Conservation (phyloP, 2,113 vertebrate genomes). For the Dolichallabes microphthalmus region DNA sequence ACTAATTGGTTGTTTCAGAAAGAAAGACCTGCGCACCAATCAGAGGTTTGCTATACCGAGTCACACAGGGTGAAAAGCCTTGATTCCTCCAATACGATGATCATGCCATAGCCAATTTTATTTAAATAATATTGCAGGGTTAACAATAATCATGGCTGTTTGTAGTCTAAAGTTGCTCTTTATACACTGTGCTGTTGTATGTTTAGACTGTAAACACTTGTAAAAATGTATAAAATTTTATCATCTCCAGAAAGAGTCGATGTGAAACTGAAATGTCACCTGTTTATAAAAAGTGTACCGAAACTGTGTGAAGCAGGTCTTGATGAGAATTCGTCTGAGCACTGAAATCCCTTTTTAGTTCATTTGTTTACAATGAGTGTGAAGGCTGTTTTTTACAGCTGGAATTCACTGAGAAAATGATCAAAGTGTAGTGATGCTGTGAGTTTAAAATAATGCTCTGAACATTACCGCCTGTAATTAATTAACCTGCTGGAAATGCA, state of each 20-base stretch:
- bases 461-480: slow-evolving; percentile 46
- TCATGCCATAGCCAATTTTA: background rate
- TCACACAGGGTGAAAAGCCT: background rate
- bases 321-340: background rate
- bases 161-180: background rate
- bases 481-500: slow-evolving; percentile 46
- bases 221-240: background rate
- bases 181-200: background rate
- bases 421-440: slow-evolving; percentile 40
- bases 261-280: background rate
- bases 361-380: background rate
- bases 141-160: background rate
- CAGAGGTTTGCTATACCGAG: background rate
- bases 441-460: background rate
- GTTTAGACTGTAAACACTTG: background rate
- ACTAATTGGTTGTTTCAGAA: background rate
- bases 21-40: background rate
- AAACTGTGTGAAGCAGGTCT: background rate
- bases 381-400: background rate
- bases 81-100: background rate
- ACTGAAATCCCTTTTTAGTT: background rate
- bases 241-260: too few species aligned
- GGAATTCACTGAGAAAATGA: background rate
- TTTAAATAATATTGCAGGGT: background rate
- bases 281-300: background rate